phyloP scores from a whole-genome alignment of 2,113 vertebrate species.

The Hippocampus zosterae region DNA sequence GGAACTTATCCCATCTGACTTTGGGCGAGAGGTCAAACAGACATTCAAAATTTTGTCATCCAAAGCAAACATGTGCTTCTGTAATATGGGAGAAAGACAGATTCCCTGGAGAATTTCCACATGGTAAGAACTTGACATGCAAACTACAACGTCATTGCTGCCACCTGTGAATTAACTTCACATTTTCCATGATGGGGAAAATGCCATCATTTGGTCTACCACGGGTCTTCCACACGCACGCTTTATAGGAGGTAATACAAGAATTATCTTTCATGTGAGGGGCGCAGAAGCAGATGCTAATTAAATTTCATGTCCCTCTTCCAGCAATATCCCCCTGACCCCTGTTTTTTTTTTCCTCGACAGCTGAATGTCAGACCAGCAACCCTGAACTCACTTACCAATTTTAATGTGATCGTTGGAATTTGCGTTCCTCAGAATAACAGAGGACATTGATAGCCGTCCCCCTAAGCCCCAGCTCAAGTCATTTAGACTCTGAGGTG shows the following conservation, averaged over 20 bases:
- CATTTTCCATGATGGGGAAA: too few species aligned
- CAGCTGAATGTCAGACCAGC: constrained; percentile 55
- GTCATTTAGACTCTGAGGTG: constrained; percentile 57
- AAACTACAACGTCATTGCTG: too few species aligned
- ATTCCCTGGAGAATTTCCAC: too few species aligned
- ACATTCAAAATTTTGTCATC: too few species aligned
- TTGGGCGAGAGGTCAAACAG: too few species aligned
- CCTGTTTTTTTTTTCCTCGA: constrained; percentile 45
- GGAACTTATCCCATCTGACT: too few species aligned
- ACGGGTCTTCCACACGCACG: too few species aligned
- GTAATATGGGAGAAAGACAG: too few species aligned
- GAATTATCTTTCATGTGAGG: constrained; percentile 67
- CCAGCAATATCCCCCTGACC: constrained; percentile 57
- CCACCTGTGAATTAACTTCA: too few species aligned
- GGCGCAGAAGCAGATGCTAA: constrained; percentile 63
- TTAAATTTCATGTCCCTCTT: constrained; percentile 67
- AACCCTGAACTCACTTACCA: constrained; percentile 42
- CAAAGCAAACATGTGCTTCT: too few species aligned
- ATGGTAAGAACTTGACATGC: too few species aligned
- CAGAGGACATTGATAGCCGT: constrained; percentile 69
- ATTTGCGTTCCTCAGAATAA: constrained; percentile 66
- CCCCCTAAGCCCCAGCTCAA: neutral
- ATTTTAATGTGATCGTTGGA: constrained; percentile 48
- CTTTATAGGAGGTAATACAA: constrained; percentile 38
- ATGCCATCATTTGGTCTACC: too few species aligned